Conservation (phyloP, 2,888 invertebrate species). For the Mythimna ferrago region DNA sequence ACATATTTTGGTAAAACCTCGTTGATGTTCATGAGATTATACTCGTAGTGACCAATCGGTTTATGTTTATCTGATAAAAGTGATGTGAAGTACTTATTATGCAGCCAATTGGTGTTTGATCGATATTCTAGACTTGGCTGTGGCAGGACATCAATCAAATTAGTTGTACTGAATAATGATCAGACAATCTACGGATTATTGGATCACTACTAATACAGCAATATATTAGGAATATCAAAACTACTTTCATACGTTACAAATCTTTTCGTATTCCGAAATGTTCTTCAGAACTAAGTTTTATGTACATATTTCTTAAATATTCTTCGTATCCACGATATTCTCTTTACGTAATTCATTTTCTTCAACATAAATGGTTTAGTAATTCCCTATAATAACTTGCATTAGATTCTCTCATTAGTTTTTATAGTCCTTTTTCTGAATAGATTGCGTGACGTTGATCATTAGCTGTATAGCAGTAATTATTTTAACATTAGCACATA, state of each 20-base stretch:
- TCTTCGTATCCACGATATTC: constrained; percentile 7
- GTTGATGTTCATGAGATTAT: constrained; percentile 78
- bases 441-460: constrained; percentile 56
- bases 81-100: constrained; percentile 66
- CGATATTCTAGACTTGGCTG: constrained; percentile 69
- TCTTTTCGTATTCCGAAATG: constrained; percentile 4
- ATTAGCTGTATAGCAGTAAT: constrained; percentile 42
- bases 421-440: constrained; percentile 28
- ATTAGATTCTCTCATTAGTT: constrained; percentile 36
- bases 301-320: constrained; percentile 12
- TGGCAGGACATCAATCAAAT: constrained; percentile 51
- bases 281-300: not conserved
- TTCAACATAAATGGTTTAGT: constrained; percentile 12
- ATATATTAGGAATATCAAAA: not conserved
- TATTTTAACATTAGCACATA: constrained; percentile 51
- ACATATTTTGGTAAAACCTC: constrained; percentile 72
- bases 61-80: constrained; percentile 83
- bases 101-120: constrained; percentile 74
- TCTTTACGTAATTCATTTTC: constrained; percentile 10
- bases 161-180: constrained; percentile 17
- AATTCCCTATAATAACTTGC: constrained; percentile 13
- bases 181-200: constrained; percentile 1
- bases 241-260: constrained; percentile 1
- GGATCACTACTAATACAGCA: not conserved
- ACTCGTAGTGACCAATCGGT: constrained; percentile 73